Conservation (phyloP, 2,113 vertebrate genomes). For the Nothobranchius kuhntae region DNA sequence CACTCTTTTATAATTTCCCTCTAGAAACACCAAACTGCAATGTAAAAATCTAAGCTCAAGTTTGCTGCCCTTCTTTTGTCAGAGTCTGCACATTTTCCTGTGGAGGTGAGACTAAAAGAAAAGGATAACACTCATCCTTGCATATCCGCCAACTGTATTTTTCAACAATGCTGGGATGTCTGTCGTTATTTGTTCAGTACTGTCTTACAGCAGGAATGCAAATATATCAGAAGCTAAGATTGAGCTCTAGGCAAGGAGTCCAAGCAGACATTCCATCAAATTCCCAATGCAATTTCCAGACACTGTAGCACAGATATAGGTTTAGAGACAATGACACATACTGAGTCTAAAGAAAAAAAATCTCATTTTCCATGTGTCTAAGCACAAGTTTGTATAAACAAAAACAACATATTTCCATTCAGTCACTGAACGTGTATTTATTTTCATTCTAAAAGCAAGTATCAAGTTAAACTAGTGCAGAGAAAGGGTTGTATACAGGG, state of each 20-base stretch:
- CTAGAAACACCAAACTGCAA: background rate
- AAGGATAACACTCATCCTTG: conserved; percentile 65
- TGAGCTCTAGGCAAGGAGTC: conserved; percentile 40
- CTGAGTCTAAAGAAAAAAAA: background rate
- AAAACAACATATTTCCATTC: conserved; percentile 27
- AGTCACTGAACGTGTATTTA: conserved; percentile 23
- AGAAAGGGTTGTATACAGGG: conserved; percentile 3
- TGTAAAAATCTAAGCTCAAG: conserved; percentile 17
- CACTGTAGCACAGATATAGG: conserved; percentile 1
- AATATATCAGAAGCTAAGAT: conserved; percentile 35
- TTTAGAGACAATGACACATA: conserved; percentile 33
- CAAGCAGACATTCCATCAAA: conserved; percentile 30
- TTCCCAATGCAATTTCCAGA: background rate
- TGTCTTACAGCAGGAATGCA: conserved; percentile 58
- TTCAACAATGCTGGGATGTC: conserved; percentile 77
- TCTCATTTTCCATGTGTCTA: conserved; percentile 6
- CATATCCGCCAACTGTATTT: conserved; percentile 67
- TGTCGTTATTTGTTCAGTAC: conserved; percentile 63
- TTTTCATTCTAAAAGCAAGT: conserved; percentile 1
- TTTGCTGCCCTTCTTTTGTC: conserved; percentile 28
- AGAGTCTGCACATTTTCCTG: conserved; percentile 33
- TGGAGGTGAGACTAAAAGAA: conserved; percentile 44
- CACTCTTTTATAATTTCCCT: conserved; percentile 1
- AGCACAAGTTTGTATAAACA: conserved; percentile 14
- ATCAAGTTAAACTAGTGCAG: conserved; percentile 6